Base-by-base conservation (phyloP, 2,888 invertebrate genomes). In the Pristionchus entomophagus region DNA sequence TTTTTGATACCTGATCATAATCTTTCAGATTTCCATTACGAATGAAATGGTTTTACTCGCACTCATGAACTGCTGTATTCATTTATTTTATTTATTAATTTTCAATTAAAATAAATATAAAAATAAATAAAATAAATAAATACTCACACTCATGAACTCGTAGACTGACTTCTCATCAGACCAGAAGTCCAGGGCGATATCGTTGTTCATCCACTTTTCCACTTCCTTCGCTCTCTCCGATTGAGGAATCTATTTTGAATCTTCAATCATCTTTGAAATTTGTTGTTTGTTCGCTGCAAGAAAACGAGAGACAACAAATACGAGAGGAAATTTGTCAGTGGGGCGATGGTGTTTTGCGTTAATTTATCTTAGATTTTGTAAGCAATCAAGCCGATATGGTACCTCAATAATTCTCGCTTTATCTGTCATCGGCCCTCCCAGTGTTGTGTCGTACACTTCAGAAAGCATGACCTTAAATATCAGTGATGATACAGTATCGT, bases 391-490 rank as follows among this genome's bases (percentile, higher is more conserved):
- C n/a, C n/a, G n/a, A n/a, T n/a, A n/a, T n/a, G n/a, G n/a, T 5
- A 80, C 78, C 51, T 80, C 78, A 51, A 80, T 51, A 8, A 80
- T 29, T 80, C 78, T 14, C 5, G 51, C 78, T 19, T 80, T 80
- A 5, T 80, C 22, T 12, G 78, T 51, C 26, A 19, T 26, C 6
- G 51, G 19, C 0, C 51, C 51, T 49, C 78, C 51, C 0, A 80
- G 51, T 1, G 10, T 8, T 51, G 8, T 51, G 32, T 80, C 78
- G 51, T 32, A 32, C 12, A 80, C 35, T 19, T 29, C 32, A 0
- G 45, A 26, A 10, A 77, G 77, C 45, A 77, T 45, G 0, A 77
- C 77, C 77, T 77, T n/a, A 22, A 59, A 59, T n/a, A 59, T 12
- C 59, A n/a, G 6, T n/a, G 22, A 59, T 22, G 6, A 59, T 8